Percentiles rank a stretch among this genome's conserved stretches.
phyloP scores from a whole-genome alignment of 2,888 invertebrate genomes.

The Microctonus aethiopoides region DNA sequence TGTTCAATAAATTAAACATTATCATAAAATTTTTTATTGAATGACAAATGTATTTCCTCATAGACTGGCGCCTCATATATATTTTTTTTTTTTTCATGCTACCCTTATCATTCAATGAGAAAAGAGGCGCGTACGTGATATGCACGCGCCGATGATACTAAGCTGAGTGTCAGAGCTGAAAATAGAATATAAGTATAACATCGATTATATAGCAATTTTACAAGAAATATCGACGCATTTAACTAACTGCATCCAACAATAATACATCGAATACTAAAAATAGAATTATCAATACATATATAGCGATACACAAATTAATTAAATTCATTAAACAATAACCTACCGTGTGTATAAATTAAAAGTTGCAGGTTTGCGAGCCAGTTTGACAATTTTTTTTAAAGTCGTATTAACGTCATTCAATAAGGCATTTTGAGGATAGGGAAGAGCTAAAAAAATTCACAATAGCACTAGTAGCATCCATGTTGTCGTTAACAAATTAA shows the following conservation, averaged over 20 bases:
- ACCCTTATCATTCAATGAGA: conserved; percentile 38
- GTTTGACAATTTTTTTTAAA: conserved; percentile 48
- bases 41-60: conserved; percentile 18
- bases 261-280: neutral
- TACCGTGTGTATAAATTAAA: conserved; percentile 60
- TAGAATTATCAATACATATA: neutral
- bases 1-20: neutral
- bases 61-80: conserved; percentile 41
- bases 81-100: conserved; percentile 28
- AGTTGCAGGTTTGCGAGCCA: conserved; percentile 50
- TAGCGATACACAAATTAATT: conserved; percentile 44
- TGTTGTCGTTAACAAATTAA: neutral
- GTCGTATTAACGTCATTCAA: conserved; percentile 52
- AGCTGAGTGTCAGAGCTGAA: conserved; percentile 58
- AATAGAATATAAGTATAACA: conserved; percentile 50
- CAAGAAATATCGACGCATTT: conserved; percentile 27
- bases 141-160: conserved; percentile 47
- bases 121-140: conserved; percentile 50
- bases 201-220: conserved; percentile 47
- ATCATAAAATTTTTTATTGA: conserved; percentile 2
- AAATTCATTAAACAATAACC: conserved; percentile 39
- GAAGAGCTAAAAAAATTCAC: conserved; percentile 42
- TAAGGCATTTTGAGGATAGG: conserved; percentile 50
- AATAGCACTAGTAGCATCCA: neutral
- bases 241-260: neutral